Conservation (phyloP, 2,113 vertebrate species). For the Gavia stellata region DNA sequence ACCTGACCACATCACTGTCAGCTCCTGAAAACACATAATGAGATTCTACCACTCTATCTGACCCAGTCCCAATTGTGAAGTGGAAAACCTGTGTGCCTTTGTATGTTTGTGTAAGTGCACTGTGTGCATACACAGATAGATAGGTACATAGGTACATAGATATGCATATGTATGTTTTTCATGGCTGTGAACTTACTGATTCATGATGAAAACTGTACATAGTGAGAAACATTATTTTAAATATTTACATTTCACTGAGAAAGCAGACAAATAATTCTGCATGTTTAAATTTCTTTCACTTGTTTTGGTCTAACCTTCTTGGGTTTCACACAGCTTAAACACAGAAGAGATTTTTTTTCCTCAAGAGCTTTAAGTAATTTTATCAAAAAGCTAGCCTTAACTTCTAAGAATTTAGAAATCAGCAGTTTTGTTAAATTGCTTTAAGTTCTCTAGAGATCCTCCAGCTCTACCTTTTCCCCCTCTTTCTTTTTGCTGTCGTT, state of each 20-base stretch:
- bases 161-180: not conserved
- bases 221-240: not conserved
- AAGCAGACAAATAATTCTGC: not conserved
- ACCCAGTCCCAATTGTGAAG: not conserved
- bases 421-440: conserved; percentile 46
- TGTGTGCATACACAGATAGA: not conserved
- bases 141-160: not conserved
- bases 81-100: not conserved
- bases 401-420: conserved; percentile 22
- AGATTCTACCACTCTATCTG: accelerated
- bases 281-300: not conserved
- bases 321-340: not conserved
- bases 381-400: not conserved
- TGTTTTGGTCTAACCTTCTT: not conserved
- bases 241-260: not conserved
- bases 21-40: not conserved
- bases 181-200: not conserved
- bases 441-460: not conserved
- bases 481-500: conserved; percentile 13
- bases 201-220: not conserved
- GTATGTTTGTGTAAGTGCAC: not conserved
- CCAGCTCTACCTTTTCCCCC: not conserved
- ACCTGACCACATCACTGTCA: not conserved
- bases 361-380: not conserved
- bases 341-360: not conserved